Base-by-base conservation (phyloP, 2,888 invertebrate genomes). In the Euplagia quadripunctaria region DNA sequence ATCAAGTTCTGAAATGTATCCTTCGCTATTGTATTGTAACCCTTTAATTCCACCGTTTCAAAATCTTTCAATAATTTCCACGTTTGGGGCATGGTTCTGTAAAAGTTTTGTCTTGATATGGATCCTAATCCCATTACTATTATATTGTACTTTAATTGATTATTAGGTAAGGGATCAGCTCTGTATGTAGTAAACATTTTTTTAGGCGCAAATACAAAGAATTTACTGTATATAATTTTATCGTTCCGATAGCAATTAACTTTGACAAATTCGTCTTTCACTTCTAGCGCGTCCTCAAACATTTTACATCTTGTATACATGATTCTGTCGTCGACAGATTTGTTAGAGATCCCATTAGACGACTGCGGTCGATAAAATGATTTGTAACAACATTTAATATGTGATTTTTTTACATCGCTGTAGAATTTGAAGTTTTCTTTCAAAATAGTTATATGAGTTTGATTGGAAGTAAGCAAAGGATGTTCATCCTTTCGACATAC, bases 11-110 rank as follows among this genome's bases (percentile, higher is more conserved):
- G 98, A 88, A 98, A 98, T 0, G 98, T 98, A 88, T 98, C 98
- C 11, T 98, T 98, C 0, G 97, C 98, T 4, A 99, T 97, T 94
- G 98, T 99, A 87, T 97, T 98, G 90, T 98, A 98, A 0, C 99
- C 99, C 79, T 97, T 90, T 88, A 99, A 96, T 87, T 98, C 98
- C 17, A 98, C 94, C 17, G 97, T 97, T 0, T 96, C 95, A 51
- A 97, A 89, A 4, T 96, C 87, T 42, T 95, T 92, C 66, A 98
- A 91, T 70, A 96, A 96, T 12, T 93, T 84, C 31, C 96, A 91
- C 0, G 98, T 98, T 79, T 95, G 94, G 0, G 97, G 97, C 97
- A 98, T 97, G 86, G 97, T 97, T 17, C 98, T 96, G 73, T 97
- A 96, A 80, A 98, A 97, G 90, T 98, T 98, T 68, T 98, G 92